Conservation (phyloP, 1,140 invertebrate species). For the Aphis gossypii region DNA sequence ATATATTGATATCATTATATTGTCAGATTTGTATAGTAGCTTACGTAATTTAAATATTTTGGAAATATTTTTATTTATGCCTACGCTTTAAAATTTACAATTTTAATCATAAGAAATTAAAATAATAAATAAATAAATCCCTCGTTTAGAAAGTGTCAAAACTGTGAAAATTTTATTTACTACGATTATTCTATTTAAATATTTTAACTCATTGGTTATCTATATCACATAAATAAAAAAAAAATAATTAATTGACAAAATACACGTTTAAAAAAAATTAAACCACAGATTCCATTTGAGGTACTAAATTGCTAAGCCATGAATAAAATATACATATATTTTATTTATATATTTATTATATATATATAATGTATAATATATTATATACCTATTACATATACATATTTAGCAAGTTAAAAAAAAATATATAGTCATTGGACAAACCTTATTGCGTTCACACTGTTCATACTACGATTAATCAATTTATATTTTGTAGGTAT, state of each 20-base stretch:
- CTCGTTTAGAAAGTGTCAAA: background rate
- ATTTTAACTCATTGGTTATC: background rate
- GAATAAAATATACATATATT: background rate
- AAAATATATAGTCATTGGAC: background rate
- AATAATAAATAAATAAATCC: background rate
- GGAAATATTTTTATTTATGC: background rate
- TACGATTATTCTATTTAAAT: background rate
- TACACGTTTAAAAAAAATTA: background rate
- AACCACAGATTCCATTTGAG: background rate
- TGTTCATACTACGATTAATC: background rate
- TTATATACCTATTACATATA: background rate
- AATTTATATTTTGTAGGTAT: background rate
- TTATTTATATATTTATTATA: background rate
- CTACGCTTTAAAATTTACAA: background rate
- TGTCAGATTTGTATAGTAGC: background rate
- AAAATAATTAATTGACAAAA: background rate
- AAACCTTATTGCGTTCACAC: background rate
- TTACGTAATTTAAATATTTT: background rate
- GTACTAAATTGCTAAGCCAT: background rate
- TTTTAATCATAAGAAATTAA: background rate
- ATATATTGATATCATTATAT: background rate
- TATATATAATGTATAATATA: background rate
- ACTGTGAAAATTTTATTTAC: background rate
- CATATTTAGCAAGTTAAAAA: background rate
- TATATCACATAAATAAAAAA: background rate